Evolutionary conservation across 1,140 invertebrate species (phyloP), one percentile per base, ranked within the genome.

Genomic region (Cyphomyrmex costatus): DNA sequence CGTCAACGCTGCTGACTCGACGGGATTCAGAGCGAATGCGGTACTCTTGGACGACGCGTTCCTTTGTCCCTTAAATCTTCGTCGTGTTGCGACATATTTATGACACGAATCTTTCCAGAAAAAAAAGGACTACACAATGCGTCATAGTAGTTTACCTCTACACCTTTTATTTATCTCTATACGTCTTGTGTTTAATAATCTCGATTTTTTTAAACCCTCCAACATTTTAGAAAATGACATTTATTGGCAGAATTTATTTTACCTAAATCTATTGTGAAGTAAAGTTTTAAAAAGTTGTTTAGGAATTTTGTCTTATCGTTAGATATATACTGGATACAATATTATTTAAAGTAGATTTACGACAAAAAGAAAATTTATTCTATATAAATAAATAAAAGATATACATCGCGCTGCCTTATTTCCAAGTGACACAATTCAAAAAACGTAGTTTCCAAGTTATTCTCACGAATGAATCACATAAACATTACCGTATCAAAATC

Each of bases 1-100:
- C 53, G 79, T 82, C 77, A 66, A 36, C 46, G 77, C 61, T 73
- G 66, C 66, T 71, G 53, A 82, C 66, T 82, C 53, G 53, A 21
- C 36, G 66, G 30, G 36, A 82, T 73, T 60, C 68, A 58, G 66
- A 19, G 27, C 24, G 77, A 19, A 36, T 61, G 61, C 77, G 53
- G 36, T 82, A 82, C 53, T n/a, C n/a, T 82, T 70, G n/a, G 53
- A 78, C 73, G 27, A 33, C 61, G 46, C 16, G 36, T 73, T 21
- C 24, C 51, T 71, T 24, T 5, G 30, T 56, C 63, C 49, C 68
- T 82, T 82, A 82, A 60, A 73, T 73, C 53, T 53, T 56, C 30
- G 21, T 12, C 24, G 49, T 30, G 24, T 60, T 16, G 66, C 56
- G 79, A 82, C 36, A 82, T 71, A 60, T 82, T 73, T 82, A 73